Evolutionary conservation across 2,113 vertebrate genomes (phyloP).

Genomic region (Carassius carassius): DNA sequence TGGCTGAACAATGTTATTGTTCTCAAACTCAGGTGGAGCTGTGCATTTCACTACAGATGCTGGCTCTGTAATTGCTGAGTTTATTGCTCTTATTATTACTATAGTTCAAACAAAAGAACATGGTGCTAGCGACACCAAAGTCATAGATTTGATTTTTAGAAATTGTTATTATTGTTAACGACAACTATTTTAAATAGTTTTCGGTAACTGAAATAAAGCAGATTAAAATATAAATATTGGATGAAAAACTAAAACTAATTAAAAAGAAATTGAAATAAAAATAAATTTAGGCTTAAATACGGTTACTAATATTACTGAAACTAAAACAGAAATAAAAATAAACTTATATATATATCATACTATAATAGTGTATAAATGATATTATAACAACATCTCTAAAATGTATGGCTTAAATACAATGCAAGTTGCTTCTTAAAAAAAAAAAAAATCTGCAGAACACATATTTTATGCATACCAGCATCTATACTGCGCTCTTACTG

Average conservation of each 20-base stretch:
- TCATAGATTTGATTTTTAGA: neutral
- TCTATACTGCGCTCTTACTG: neutral
- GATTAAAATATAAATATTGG: neutral
- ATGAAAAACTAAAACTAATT: neutral
- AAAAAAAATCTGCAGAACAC: neutral
- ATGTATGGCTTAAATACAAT: neutral
- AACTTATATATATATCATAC: neutral
- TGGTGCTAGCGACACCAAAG: neutral
- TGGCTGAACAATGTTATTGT: slow-evolving; percentile 20
- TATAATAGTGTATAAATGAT: neutral
- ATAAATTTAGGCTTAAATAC: neutral
- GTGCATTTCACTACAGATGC: neutral
- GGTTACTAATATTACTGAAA: neutral
- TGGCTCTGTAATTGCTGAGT: neutral
- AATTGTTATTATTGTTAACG: neutral
- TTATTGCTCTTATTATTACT: neutral
- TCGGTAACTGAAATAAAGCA: neutral
- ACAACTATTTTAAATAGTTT: neutral
- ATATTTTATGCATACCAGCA: neutral
- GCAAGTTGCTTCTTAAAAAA: neutral
- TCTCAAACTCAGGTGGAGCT: slow-evolving; percentile 32
- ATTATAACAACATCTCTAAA: neutral
- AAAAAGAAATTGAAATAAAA: neutral
- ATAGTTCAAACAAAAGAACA: neutral
- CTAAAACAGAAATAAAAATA: neutral